These are phyloP conservation scores for Parazoanthus atlanticus DNA, from an alignment of 92 coral and sea anemone species.

Conservation along the genomic window DNA sequence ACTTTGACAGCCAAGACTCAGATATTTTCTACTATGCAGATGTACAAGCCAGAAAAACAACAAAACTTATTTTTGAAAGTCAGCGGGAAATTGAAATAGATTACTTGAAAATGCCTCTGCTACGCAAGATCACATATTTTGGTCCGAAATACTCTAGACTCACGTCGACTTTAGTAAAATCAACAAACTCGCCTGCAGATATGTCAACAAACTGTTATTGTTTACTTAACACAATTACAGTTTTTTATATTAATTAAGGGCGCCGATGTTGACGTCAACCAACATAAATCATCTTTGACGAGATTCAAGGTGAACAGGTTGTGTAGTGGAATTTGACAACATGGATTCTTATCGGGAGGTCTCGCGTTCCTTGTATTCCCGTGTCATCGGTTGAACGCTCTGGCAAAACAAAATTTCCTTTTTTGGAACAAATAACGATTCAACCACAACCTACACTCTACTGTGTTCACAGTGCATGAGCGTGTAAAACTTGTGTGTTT, in stretches of 20 bases:
- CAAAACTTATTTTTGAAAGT: not conserved
- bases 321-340: too few relatives aligned
- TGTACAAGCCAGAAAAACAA: not conserved
- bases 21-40: too few relatives aligned
- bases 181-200: conserved; percentile 7
- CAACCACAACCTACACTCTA: not conserved
- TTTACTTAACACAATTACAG: not conserved
- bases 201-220: not conserved
- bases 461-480: too few relatives aligned
- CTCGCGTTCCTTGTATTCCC: not conserved
- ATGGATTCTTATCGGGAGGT: not conserved
- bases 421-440: not conserved
- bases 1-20: too few relatives aligned
- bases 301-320: too few relatives aligned
- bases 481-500: not conserved
- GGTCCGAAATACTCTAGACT: not conserved
- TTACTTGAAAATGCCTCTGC: not conserved
- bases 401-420: not conserved
- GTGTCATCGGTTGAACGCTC: not conserved
- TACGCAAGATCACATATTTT: not conserved
- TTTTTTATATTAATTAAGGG: not conserved
- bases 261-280: not conserved
- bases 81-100: not conserved
- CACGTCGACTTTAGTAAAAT: not conserved
- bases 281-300: conserved; percentile 1